phyloP scores from a whole-genome alignment of 2,113 vertebrate genomes.

The Zingel zingel region DNA sequence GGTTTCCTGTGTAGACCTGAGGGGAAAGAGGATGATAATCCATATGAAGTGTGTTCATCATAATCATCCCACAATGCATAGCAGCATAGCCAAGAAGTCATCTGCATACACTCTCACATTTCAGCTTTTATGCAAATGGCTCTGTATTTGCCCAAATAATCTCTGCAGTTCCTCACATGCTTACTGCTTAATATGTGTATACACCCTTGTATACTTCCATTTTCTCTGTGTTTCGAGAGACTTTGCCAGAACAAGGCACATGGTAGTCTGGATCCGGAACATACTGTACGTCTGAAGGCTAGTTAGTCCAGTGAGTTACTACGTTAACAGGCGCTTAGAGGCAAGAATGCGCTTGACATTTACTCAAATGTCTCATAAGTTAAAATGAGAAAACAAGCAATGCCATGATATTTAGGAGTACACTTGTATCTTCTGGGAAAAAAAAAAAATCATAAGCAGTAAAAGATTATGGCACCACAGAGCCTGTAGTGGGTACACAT shows the following conservation, averaged over 20 bases:
- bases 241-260: constrained; percentile 32
- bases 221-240: constrained; percentile 54
- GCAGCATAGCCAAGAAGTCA: constrained; percentile 54
- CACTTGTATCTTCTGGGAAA: not conserved
- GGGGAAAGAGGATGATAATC: constrained; percentile 30
- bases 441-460: not conserved
- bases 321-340: not conserved
- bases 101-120: constrained; percentile 47
- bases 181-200: constrained; percentile 36
- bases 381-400: not conserved
- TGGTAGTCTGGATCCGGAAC: constrained; percentile 14
- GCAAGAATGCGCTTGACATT: not conserved
- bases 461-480: not conserved
- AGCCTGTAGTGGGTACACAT: not conserved
- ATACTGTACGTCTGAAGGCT: not conserved
- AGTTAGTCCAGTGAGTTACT: constrained; percentile 4
- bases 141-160: constrained; percentile 40
- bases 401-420: not conserved
- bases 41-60: constrained; percentile 41
- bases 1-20: constrained; percentile 41
- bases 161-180: constrained; percentile 46
- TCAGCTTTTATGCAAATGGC: constrained; percentile 65
- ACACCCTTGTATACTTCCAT: constrained; percentile 23
- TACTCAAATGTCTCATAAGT: not conserved
- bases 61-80: constrained; percentile 54